A percentile compares a stretch with the other conserved stretches of the same genome.
These are phyloP conservation scores for Alviniconcha marisindica DNA, from an alignment of 1,140 invertebrate species.

Conservation along the genomic window DNA sequence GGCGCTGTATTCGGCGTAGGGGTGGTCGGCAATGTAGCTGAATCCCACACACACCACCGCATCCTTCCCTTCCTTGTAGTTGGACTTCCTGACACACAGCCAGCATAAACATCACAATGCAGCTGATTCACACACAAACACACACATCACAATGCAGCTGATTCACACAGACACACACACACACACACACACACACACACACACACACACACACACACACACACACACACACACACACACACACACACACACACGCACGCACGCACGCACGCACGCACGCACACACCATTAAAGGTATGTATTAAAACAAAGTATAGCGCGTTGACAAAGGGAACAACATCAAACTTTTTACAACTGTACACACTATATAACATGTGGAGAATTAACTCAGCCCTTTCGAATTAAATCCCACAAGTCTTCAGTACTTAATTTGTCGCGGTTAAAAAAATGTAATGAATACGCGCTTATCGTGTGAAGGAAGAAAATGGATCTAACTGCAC, in stretches of 20 bases:
- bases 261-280: neutral
- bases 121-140: neutral
- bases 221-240: slow-evolving; percentile 27
- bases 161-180: slow-evolving; percentile 2
- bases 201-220: slow-evolving; percentile 18
- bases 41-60: slow-evolving; percentile 58
- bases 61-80: slow-evolving; percentile 37
- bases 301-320: too few relatives aligned
- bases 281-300: too few relatives aligned
- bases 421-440: too few relatives aligned
- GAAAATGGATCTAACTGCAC: too few relatives aligned
- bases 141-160: neutral
- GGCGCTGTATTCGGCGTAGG: slow-evolving; percentile 52
- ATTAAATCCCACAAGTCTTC: too few relatives aligned
- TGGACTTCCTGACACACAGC: slow-evolving; percentile 12
- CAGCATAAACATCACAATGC: neutral
- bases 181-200: slow-evolving; percentile 1
- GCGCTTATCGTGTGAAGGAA: too few relatives aligned
- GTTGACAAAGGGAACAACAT: too few relatives aligned
- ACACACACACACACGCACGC: neutral
- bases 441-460: too few relatives aligned
- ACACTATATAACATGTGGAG: too few relatives aligned
- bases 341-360: too few relatives aligned
- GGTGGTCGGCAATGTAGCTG: slow-evolving; percentile 44
- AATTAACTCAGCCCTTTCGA: too few relatives aligned